Evolutionary conservation across 1,140 invertebrate genomes (phyloP).

Genomic region (Papilio polytes): DNA sequence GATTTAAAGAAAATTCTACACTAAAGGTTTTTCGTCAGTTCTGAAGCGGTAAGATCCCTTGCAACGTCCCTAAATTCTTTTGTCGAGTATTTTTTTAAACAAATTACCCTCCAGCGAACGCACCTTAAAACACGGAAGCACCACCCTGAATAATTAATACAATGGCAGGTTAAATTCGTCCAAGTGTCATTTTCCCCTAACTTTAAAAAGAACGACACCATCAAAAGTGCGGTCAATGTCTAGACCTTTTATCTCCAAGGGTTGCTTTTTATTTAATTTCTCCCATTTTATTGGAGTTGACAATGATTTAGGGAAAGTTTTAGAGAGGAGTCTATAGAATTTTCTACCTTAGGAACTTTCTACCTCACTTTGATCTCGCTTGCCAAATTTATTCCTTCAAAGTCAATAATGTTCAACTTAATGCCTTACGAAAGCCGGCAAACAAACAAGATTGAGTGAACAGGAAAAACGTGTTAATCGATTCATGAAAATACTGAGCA

Average conservation of each 20-base stretch:
- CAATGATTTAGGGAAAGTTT: constrained; percentile 78
- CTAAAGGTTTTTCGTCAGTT: constrained; percentile 68
- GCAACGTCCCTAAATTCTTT: constrained; percentile 75
- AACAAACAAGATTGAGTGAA: constrained; percentile 32
- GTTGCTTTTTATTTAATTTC: constrained; percentile 79
- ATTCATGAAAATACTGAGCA: constrained; percentile 62
- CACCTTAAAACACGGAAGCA: constrained; percentile 78
- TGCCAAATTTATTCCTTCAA: constrained; percentile 74
- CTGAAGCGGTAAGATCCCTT: constrained; percentile 56
- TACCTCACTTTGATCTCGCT: constrained; percentile 78
- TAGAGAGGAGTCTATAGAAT: constrained; percentile 53
- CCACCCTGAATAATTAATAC: constrained; percentile 83
- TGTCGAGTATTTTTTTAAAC: constrained; percentile 70
- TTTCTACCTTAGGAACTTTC: constrained; percentile 50
- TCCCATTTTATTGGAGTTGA: constrained; percentile 78
- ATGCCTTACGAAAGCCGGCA: constrained; percentile 59
- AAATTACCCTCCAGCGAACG: constrained; percentile 75
- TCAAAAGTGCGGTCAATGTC: constrained; percentile 77
- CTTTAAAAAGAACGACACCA: constrained; percentile 79
- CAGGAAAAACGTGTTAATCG: constrained; percentile 53
- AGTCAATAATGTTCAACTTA: constrained; percentile 69
- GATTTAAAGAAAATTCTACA: constrained; percentile 66
- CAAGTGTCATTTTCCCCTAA: constrained; percentile 82
- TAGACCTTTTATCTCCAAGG: constrained; percentile 79
- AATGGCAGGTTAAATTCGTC: constrained; percentile 81